Conservation (phyloP, 2,113 vertebrate species). For the Poecile atricapillus region DNA sequence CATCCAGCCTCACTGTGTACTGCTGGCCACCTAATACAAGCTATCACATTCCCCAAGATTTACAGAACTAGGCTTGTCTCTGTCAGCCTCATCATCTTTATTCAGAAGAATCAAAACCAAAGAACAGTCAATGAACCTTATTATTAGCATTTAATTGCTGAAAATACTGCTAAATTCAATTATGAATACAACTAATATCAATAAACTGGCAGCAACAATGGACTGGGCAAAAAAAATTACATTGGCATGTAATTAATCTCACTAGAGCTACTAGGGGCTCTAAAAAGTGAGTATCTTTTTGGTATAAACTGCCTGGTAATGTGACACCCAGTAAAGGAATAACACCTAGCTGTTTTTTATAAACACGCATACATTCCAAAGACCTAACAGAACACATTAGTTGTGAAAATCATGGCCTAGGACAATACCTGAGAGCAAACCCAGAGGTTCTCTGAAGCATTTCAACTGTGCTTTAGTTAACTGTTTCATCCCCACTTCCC, state of each 20-base stretch:
- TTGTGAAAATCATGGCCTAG: not conserved
- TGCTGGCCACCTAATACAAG: not conserved
- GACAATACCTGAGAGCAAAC: not conserved
- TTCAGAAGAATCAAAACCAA: not conserved
- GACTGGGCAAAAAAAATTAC: not conserved
- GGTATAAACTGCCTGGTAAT: not conserved
- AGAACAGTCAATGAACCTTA: not conserved
- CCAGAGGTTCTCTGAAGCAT: not conserved
- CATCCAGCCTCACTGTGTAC: not conserved
- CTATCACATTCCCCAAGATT: not conserved
- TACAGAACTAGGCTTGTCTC: not conserved
- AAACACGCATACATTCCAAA: not conserved
- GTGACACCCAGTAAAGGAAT: not conserved
- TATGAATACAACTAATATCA: not conserved
- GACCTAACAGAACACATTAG: not conserved
- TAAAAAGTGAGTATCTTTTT: not conserved
- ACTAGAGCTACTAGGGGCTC: not conserved
- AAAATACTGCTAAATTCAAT: not conserved
- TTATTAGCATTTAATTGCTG: not conserved
- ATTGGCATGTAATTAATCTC: not conserved
- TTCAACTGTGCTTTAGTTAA: not conserved
- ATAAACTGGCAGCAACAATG: not conserved
- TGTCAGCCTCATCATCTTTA: not conserved
- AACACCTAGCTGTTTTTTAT: not conserved
- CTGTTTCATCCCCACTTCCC: not conserved